Percentiles rank a stretch among this genome's conserved stretches.
Conservation (phyloP, 1,140 invertebrate species). For the Magallana angulata region DNA sequence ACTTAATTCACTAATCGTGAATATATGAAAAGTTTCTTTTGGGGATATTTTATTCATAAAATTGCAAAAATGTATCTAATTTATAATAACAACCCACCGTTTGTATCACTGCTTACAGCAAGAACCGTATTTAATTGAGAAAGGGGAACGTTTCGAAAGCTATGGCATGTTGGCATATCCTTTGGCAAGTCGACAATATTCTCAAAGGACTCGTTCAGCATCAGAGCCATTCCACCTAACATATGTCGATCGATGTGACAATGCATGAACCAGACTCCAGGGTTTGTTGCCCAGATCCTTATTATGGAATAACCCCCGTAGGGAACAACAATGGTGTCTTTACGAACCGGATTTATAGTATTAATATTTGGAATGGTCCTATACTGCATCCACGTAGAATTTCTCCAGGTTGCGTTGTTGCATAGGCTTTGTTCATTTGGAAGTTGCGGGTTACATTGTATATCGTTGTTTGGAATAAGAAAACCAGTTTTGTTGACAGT, state of each 20-base stretch:
- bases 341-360: conserved; percentile 83
- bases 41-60: too few relatives aligned
- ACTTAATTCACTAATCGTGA: too few relatives aligned
- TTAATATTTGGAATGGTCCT: conserved; percentile 55
- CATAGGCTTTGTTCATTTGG: conserved; percentile 56
- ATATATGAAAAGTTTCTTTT: too few relatives aligned
- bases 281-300: conserved; percentile 87
- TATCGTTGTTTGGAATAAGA: neutral
- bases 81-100: too few relatives aligned
- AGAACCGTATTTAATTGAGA: too few relatives aligned
- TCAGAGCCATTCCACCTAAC: conserved; percentile 61
- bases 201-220: conserved; percentile 6
- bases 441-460: neutral
- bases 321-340: conserved; percentile 86
- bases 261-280: conserved; percentile 75
- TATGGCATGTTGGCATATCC: neutral
- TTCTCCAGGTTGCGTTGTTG: conserved; percentile 59
- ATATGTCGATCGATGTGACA: conserved; percentile 64
- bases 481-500: neutral
- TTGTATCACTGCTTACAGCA: too few relatives aligned
- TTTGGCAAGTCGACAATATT: neutral
- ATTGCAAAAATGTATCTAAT: too few relatives aligned
- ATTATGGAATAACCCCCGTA: conserved; percentile 84
- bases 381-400: conserved; percentile 53
- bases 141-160: neutral